Conservation (phyloP, 2,797 vertebrate genomes). For the Myioborus miniatus region DNA sequence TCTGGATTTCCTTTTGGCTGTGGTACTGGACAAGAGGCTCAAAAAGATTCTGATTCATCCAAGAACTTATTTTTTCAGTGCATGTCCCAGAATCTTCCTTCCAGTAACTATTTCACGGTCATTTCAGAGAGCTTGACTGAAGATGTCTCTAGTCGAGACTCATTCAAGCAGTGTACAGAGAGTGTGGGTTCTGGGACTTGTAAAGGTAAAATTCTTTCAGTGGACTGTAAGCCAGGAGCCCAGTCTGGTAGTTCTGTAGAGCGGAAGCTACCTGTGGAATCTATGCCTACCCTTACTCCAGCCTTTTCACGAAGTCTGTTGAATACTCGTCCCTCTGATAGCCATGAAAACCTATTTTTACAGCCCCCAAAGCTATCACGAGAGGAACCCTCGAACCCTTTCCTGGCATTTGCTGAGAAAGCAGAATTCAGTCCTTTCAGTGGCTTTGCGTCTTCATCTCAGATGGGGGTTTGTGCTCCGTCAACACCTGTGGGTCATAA, state of each 20-base stretch:
- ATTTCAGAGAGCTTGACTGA: conserved; percentile 90
- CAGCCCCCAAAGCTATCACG: conserved; percentile 87
- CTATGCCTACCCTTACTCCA: conserved; percentile 85
- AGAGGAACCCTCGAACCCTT: conserved; percentile 92
- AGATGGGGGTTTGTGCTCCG: conserved; percentile 62
- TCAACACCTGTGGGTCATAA: conserved; percentile 71
- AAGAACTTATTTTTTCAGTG: conserved; percentile 99
- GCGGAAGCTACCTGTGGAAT: conserved; percentile 79
- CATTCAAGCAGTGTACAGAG: conserved; percentile 87
- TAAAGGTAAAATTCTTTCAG: conserved; percentile 75
- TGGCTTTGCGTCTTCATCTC: conserved; percentile 79
- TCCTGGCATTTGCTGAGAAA: conserved; percentile 90
- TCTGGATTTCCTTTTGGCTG: conserved; percentile 88
- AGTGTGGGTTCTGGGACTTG: conserved; percentile 71
- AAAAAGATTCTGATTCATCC: conserved; percentile 83
- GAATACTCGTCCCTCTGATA: conserved; percentile 82
- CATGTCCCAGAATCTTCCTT: conserved; percentile 91
- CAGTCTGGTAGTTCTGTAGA: conserved; percentile 84
- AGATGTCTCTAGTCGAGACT: conserved; percentile 83
- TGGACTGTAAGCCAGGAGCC: conserved; percentile 83
- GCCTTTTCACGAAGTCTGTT: conserved; percentile 86
- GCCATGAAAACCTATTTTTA: conserved; percentile 95
- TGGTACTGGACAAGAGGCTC: conserved; percentile 77
- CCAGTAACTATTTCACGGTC: conserved; percentile 90
- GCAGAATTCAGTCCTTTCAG: conserved; percentile 86